phyloP scores from a whole-genome alignment of 2,888 invertebrate genomes.

The Stegophylla sp. region DNA sequence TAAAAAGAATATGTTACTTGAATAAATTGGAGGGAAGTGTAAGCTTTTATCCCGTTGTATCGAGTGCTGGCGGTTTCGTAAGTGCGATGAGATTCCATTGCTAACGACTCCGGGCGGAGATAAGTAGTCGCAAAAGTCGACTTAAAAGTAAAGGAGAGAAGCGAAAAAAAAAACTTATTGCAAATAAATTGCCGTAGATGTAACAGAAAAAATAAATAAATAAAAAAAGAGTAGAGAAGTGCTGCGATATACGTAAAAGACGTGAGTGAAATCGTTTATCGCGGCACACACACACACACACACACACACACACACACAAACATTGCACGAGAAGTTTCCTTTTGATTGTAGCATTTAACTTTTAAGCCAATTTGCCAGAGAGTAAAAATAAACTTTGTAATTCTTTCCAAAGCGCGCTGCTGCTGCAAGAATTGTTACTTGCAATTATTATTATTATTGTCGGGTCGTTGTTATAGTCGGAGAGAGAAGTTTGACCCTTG shows the following conservation, averaged over 20 bases:
- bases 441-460: slow-evolving; percentile 56
- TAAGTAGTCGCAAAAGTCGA: not conserved
- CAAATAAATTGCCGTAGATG: slow-evolving; percentile 43
- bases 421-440: slow-evolving; percentile 42
- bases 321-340: too few species aligned
- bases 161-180: slow-evolving; percentile 21
- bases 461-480: too few species aligned
- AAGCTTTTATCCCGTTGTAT: too few species aligned
- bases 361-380: slow-evolving; percentile 52
- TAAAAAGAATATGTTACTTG: too few species aligned
- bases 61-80: not conserved
- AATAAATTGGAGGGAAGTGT: too few species aligned
- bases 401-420: slow-evolving; percentile 16
- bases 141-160: not conserved
- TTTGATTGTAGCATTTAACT: slow-evolving; percentile 53
- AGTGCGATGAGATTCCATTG: not conserved
- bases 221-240: not conserved
- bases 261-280: slow-evolving; percentile 55
- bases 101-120: not conserved
- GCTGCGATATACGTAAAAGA: slow-evolving; percentile 13
- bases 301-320: not conserved
- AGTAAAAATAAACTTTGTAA: slow-evolving; percentile 54
- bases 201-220: not conserved
- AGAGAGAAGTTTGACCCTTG: too few species aligned
- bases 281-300: slow-evolving; percentile 14